Evolutionary conservation across 2,888 invertebrate species (phyloP).

Genomic region (Orthosia gothica): DNA sequence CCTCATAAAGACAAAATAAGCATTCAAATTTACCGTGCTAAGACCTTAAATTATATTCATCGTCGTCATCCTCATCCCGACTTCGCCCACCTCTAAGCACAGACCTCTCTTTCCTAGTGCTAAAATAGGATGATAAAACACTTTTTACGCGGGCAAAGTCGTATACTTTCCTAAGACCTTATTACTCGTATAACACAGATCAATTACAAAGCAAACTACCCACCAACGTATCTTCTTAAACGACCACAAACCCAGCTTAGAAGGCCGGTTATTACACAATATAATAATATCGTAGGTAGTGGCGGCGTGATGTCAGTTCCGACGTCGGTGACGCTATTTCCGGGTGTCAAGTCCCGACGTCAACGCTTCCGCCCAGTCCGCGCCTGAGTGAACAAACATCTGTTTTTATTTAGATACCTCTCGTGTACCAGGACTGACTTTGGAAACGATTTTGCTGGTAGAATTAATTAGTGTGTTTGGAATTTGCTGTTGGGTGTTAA

Average conservation of each 20-base stretch:
- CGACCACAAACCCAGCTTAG: background rate
- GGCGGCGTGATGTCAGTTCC: conserved; percentile 71
- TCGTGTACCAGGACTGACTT: conserved; percentile 22
- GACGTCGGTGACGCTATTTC: conserved; percentile 80
- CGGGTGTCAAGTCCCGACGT: no score
- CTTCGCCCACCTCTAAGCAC: no score
- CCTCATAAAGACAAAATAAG: no score
- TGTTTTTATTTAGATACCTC: conserved; percentile 59
- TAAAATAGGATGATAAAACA: no score
- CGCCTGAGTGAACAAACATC: conserved; percentile 62
- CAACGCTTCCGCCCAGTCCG: conserved; percentile 72
- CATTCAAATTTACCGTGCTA: no score
- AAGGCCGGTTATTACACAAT: conserved; percentile 52
- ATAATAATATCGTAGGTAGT: conserved; percentile 70
- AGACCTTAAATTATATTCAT: no score
- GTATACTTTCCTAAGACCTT: background rate
- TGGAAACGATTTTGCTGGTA: conserved; percentile 11
- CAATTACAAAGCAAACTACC: conserved; percentile 2
- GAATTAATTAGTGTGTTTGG: background rate
- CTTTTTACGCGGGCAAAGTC: no score
- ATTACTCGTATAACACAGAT: background rate
- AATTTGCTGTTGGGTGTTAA: no score
- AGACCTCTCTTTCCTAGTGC: no score
- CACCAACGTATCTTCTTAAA: background rate
- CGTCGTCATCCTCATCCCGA: no score